A percentile compares a stretch with the other conserved stretches of the same genome.
Conservation (phyloP, 2,888 invertebrate genomes). For the Clepsis dumicolana region DNA sequence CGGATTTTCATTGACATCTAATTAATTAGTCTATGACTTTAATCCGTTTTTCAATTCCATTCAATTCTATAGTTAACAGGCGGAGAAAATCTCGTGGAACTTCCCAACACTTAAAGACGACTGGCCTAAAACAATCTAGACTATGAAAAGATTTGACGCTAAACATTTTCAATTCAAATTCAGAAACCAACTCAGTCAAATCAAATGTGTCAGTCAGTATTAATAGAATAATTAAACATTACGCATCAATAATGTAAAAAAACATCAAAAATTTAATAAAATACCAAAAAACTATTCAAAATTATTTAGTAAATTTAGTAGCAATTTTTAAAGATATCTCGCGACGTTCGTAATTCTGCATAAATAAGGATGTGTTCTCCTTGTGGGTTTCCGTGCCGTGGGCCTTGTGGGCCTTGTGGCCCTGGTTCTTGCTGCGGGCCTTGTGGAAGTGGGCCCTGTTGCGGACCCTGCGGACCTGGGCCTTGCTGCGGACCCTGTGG, state of each 20-base stretch:
- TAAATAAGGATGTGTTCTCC: background rate
- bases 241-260: background rate
- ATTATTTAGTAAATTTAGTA: background rate
- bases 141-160: background rate
- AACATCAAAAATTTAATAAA: background rate
- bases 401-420: background rate
- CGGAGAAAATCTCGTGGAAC: too few species aligned
- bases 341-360: background rate
- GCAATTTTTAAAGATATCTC: background rate
- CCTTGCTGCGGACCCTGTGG: background rate
- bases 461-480: background rate
- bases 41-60: background rate
- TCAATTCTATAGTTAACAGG: too few species aligned
- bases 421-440: background rate
- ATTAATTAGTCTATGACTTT: background rate
- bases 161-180: background rate
- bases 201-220: constrained; percentile 1
- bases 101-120: background rate
- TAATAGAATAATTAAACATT: background rate
- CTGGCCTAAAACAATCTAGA: background rate
- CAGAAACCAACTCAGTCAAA: background rate
- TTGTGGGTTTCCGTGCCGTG: background rate
- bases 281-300: background rate
- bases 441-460: background rate
- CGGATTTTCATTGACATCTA: background rate